Conservation (phyloP, 1,140 invertebrate species). For the Drosophila ananassae region DNA sequence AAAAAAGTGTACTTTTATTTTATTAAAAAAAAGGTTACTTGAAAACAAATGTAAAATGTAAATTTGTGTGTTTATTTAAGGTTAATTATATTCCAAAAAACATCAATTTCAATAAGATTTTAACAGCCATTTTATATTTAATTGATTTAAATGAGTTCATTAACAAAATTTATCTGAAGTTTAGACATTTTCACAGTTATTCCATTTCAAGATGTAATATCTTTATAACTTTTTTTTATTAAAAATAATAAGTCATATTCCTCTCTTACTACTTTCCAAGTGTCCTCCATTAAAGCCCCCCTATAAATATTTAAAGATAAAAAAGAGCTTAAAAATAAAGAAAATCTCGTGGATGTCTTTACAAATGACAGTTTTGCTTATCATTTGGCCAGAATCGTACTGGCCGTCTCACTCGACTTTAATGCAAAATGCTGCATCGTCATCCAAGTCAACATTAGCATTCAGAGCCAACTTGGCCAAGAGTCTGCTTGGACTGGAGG, state of each 20-base stretch:
- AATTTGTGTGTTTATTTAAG: background rate
- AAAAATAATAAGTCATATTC: no score
- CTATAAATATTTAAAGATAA: conserved; percentile 58
- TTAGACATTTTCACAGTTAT: background rate
- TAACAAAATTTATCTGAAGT: conserved; percentile 4
- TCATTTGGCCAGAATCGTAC: conserved; percentile 67
- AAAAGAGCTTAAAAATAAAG: conserved; percentile 8
- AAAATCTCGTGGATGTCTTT: conserved; percentile 36
- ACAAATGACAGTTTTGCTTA: conserved; percentile 77
- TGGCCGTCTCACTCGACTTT: conserved; percentile 21
- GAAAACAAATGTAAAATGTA: background rate
- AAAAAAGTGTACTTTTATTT: background rate
- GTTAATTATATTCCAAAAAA: no score
- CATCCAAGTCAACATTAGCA: conserved; percentile 39
- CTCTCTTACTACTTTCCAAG: conserved; percentile 5
- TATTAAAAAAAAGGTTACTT: no score
- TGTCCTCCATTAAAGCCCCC: conserved; percentile 34
- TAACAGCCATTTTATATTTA: background rate
- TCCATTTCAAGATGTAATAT: no score
- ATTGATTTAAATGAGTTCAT: background rate
- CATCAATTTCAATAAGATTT: background rate
- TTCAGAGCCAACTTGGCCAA: conserved; percentile 10
- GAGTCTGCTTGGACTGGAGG: conserved; percentile 4
- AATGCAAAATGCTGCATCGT: conserved; percentile 53
- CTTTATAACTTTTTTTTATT: no score